Percentiles rank a stretch among this genome's conserved stretches.
Evolutionary conservation across 2,113 vertebrate species (phyloP).

Genomic region (Leucoraja erinaceus): DNA sequence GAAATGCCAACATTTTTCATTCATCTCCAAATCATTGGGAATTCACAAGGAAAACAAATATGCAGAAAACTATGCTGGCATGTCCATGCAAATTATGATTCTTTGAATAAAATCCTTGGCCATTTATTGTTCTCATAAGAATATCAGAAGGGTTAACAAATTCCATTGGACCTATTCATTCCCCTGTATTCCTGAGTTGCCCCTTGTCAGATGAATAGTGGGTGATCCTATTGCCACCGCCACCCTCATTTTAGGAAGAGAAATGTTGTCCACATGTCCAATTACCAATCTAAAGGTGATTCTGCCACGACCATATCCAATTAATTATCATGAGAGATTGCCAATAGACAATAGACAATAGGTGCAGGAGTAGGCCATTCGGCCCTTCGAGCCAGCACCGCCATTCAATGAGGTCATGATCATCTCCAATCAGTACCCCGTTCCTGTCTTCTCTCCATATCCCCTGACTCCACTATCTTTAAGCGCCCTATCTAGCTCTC

Average conservation of each 20-base stretch:
- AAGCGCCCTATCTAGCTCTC: no score
- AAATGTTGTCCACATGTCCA: neutral
- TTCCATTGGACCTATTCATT: neutral
- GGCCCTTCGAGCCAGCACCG: no score
- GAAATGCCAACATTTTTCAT: neutral
- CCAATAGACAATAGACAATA: no score
- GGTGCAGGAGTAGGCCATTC: no score
- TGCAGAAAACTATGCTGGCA: no score
- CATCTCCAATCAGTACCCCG: no score
- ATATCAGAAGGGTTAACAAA: neutral
- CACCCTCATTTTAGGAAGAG: neutral
- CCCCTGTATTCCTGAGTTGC: neutral
- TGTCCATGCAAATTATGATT: neutral
- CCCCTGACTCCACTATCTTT: no score
- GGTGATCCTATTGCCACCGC: neutral
- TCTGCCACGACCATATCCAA: no score
- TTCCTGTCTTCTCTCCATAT: no score
- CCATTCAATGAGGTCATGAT: no score
- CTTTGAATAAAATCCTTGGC: neutral
- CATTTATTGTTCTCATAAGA: neutral
- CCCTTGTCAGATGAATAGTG: neutral
- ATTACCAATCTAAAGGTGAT: neutral
- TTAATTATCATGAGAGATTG: no score
- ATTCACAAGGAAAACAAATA: neutral
- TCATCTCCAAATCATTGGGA: neutral